Evolutionary conservation across 2,113 vertebrate genomes (phyloP), one percentile per base, ranked within the genome.

Genomic region (Elephas maximus): DNA sequence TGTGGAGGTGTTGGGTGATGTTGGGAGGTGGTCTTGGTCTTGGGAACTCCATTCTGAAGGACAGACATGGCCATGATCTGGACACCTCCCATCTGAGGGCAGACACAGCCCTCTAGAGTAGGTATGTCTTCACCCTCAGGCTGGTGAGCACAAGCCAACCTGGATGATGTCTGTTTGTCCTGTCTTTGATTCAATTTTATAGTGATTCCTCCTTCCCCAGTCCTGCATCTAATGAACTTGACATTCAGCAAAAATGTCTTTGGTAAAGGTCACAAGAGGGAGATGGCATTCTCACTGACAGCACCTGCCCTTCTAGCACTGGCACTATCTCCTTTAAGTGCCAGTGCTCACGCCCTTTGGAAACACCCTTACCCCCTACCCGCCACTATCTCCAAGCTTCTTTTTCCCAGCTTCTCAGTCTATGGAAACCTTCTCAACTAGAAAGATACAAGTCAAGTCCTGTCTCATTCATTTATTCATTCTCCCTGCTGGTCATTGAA

Each of bases 221-320:
- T 74, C 87, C 90, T 79, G 8, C 86, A 60, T 95, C 83, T 97
- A 97, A 97, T 96, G 96, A 98, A 97, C 57, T 30, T 97, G 97
- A 92, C 96, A 97, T 97, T 97, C 96, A 96, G 87, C 89, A 95
- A 93, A 91, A 97, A 96, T 94, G 96, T 88, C 96, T 98, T 65
- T 3, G 0, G 97, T 91, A 95, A 97, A 97, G 97, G 97, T 98
- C 93, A 94, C 63, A 21, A 9, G 63, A 92, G 93, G 89, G 93
- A 96, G 91, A 91, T 71, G 86, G 79, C 63, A 17, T 93, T 91
- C 78, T 94, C 2, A 0, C 91, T 87, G 96, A 80, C 24, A 91
- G 95, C 37, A 89, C 89, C 89, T 96, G 94, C 83, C 93, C 69
- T 94, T 96, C 95, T 77, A 0, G 20, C 14, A 9, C 63, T 48